These are phyloP conservation scores for Nymphalis urticae DNA, from an alignment of 2,888 invertebrate species.

Conservation along the genomic window DNA sequence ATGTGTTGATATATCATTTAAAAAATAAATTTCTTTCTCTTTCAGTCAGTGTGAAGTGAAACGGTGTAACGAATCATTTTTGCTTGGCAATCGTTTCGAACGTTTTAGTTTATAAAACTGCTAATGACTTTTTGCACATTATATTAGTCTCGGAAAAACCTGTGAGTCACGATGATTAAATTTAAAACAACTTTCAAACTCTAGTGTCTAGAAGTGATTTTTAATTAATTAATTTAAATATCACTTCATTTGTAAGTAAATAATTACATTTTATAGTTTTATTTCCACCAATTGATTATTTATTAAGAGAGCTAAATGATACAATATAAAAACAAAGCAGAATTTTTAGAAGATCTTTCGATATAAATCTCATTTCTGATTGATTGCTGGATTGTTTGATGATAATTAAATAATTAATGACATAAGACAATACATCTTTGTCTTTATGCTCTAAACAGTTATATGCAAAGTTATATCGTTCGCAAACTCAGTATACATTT, in stretches of 20 bases:
- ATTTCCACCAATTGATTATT: no score
- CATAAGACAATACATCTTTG: constrained; percentile 37
- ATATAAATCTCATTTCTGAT: no score
- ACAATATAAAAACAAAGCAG: no score
- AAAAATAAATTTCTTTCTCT: background rate
- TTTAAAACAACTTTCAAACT: background rate
- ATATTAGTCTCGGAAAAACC: constrained; percentile 20
- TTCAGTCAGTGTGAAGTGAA: background rate
- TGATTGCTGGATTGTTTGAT: no score
- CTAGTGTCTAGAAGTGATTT: background rate
- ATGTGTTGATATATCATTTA: constrained; percentile 38
- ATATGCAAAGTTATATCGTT: constrained; percentile 48
- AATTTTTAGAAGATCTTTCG: no score
- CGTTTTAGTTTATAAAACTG: background rate
- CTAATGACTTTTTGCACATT: constrained; percentile 20
- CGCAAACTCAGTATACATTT: constrained; percentile 54
- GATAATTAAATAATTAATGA: background rate
- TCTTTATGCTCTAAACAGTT: constrained; percentile 39
- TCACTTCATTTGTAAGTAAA: no score
- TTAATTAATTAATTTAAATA: no score
- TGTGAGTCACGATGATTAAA: constrained; percentile 21
- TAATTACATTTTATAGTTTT: no score
- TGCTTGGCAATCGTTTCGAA: constrained; percentile 8
- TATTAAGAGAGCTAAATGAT: no score
- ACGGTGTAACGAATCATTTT: background rate